Percentiles rank a stretch among this genome's conserved stretches.
These are phyloP conservation scores for Ethmia dodecea DNA, from an alignment of 2,888 invertebrate species.

Conservation along the genomic window DNA sequence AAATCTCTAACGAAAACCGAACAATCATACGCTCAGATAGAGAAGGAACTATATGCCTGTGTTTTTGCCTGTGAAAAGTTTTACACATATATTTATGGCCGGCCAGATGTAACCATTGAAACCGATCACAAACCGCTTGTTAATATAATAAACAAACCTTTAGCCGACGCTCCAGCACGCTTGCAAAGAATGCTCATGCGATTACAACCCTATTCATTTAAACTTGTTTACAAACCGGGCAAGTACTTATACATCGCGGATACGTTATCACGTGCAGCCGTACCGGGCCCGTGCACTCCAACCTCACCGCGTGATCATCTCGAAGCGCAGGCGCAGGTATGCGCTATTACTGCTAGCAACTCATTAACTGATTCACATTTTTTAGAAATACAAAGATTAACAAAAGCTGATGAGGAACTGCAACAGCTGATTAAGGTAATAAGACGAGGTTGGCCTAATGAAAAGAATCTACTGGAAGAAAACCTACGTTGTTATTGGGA, in stretches of 20 bases:
- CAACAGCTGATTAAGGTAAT: conserved; percentile 1
- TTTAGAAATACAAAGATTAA: conserved; percentile 4
- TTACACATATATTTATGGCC: conserved; percentile 14
- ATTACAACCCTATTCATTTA: conserved; percentile 12
- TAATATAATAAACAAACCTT: conserved; percentile 14
- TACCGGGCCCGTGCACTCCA: too few relatives aligned
- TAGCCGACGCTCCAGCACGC: conserved; percentile 3
- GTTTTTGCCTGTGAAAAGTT: conserved; percentile 17
- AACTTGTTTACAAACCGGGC: conserved; percentile 10
- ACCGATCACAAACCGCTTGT: too few relatives aligned
- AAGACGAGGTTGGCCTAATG: conserved; percentile 11
- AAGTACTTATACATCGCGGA: conserved; percentile 15
- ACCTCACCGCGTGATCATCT: background rate
- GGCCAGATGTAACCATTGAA: conserved; percentile 14
- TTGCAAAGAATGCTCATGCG: conserved; percentile 15
- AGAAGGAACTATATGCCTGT: conserved; percentile 11
- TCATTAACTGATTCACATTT: conserved; percentile 13
- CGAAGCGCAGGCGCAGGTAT: conserved; percentile 10
- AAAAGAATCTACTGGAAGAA: conserved; percentile 6
- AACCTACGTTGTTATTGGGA: conserved; percentile 10
- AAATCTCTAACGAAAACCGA: conserved; percentile 7
- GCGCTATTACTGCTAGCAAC: conserved; percentile 4
- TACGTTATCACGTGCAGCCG: conserved; percentile 14
- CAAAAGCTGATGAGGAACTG: conserved; percentile 1
- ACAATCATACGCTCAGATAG: conserved; percentile 5